These are phyloP conservation scores for Hypomecis punctinalis DNA, from an alignment of 2,888 invertebrate genomes.

Conservation along the genomic window DNA sequence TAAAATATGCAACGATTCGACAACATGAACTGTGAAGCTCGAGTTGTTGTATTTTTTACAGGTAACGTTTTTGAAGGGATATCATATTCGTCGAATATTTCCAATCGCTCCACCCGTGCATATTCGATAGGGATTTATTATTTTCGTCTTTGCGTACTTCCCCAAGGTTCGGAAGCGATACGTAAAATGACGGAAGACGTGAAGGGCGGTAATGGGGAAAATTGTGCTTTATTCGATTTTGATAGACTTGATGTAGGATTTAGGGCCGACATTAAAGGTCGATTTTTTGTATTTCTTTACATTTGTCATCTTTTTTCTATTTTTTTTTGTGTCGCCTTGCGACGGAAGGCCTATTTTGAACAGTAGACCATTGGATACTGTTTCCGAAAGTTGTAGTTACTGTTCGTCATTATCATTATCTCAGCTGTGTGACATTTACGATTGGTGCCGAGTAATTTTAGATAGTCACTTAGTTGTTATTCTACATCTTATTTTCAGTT, in stretches of 20 bases:
- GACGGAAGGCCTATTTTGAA: background rate
- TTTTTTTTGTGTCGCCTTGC: background rate
- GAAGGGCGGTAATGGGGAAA: slow-evolving; percentile 83
- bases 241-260: slow-evolving; percentile 81
- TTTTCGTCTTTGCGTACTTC: slow-evolving; percentile 78
- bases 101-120: slow-evolving; percentile 73
- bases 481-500: too few relatives aligned
- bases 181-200: slow-evolving; percentile 83
- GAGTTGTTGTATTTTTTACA: too few relatives aligned
- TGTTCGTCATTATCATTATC: too few relatives aligned
- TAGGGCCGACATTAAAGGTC: slow-evolving; percentile 67
- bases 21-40: too few relatives aligned
- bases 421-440: too few relatives aligned
- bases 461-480: too few relatives aligned
- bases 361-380: too few relatives aligned
- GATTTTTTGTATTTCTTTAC: slow-evolving; percentile 46
- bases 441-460: too few relatives aligned
- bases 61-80: background rate
- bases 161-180: slow-evolving; percentile 81
- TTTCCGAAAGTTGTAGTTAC: too few relatives aligned
- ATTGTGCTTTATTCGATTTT: slow-evolving; percentile 84
- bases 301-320: slow-evolving; percentile 25
- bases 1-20: too few relatives aligned
- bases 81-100: slow-evolving; percentile 64
- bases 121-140: slow-evolving; percentile 83